Evolutionary conservation across 2,888 invertebrate species (phyloP), one percentile per base, ranked within the genome.

Genomic region (Luperina nickerlii): DNA sequence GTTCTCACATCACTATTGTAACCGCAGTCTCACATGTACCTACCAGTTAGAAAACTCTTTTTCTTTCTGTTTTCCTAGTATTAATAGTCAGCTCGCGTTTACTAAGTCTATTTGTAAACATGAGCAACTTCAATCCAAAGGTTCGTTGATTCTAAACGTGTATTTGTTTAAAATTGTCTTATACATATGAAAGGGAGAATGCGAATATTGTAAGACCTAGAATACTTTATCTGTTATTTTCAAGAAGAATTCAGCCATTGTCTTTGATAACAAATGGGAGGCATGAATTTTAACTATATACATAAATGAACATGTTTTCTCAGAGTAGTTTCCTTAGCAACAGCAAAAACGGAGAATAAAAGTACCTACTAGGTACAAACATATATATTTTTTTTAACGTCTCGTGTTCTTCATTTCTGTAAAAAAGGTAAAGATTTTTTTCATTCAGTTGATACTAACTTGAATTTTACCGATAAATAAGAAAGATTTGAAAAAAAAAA

Each of bases 61-160:
- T 70, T 42, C 5, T 42, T 70, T 74, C 62, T 42, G 62, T 51
- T 42, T 15, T 18, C 4, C 51, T n/a, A 45, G 42, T 45, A 72
- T 82, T 83, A 77, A 82, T 74, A 82, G 83, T 83, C 83, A 62
- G 65, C 51, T 83, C 60, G 78, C 73, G 60, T 74, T 73, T 54
- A 51, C 42, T 38, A 69, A 77, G 65, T 78, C 84, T 66, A 82
- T 82, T 82, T 82, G 82, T 82, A 78, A 82, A 51, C 83, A 82
- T 72, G 72, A 82, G 77, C 77, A 65, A 72, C 67, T 76, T 15
- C 38, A 18, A 73, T 69, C 9, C 9, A 27, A 69, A 69, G 78
- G 83, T 78, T 70, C 60, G 82, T 83, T 77, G 83, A 72, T 57
- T 83, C 71, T 32, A 67, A 76, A 76, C 77, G 83, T 83, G 77